Evolutionary conservation across 92 coral and sea anemone genomes (phyloP), one percentile per base, ranked within the genome.

Genomic region (Heliopora coerulea): DNA sequence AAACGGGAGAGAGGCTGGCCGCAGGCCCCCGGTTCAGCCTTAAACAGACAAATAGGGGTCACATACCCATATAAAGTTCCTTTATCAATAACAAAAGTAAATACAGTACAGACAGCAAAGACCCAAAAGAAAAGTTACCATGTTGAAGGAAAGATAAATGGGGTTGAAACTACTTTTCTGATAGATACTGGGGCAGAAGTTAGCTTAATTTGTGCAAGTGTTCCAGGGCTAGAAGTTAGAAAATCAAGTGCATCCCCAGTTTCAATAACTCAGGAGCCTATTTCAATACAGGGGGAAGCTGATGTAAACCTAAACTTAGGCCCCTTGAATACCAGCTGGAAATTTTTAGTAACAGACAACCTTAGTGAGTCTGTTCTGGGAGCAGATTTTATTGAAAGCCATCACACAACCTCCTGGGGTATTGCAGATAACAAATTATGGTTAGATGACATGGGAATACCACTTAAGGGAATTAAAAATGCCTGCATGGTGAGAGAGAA

Each of bases 1-100:
- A 68, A 82, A 82, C 66, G 83, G 33, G 49, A 54, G 48, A 64
- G 75, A 67, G 87, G 80, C 83, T 83, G 83, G 83, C 75, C 74
- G 40, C 73, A 73, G 80, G 61, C 79, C 79, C 82, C 73, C 39
- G 62, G 72, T 33, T 65, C 73, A 70, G 83, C 83, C 83, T 56
- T 69, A 32, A 50, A 78, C 28, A 35, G 57, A 12, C 24, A 18
- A 17, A 17, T 61, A 33, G 69, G 83, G 83, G 73, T 76, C 79
- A 75, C 28, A 20, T 75, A 82, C 46, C 82, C 73, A 49, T 67
- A 82, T 64, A 39, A 54, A 41, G 1, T 26, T 27, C 62, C 70
- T 33, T 35, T 13, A 1, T 17, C 39, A 21, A 68, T 67, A 33
- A 61, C 85, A 21, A 40, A 39, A 29, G 44, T 80, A 37, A 80